Percentiles rank a stretch among this genome's conserved stretches.
phyloP scores from a whole-genome alignment of 2,888 invertebrate genomes.

The Nipponacmea schrenckii region DNA sequence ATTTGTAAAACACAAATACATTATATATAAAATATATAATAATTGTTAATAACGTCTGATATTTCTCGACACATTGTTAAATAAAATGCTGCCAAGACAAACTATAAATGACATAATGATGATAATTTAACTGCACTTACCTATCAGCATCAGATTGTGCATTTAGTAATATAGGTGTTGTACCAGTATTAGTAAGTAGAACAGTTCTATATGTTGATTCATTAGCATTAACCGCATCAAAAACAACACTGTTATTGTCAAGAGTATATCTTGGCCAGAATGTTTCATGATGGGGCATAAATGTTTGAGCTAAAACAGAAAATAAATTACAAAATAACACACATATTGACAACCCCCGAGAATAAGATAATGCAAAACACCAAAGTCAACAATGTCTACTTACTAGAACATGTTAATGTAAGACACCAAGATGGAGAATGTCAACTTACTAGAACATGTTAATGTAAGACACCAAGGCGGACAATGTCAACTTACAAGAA shows the following conservation, averaged over 20 bases:
- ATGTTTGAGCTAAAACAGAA: slow-evolving; percentile 61
- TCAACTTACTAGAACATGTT: too few relatives aligned
- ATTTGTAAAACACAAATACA: too few relatives aligned
- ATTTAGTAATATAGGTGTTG: slow-evolving; percentile 63
- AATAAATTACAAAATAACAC: background rate
- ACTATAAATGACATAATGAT: too few relatives aligned
- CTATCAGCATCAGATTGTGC: slow-evolving; percentile 52
- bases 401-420: too few relatives aligned
- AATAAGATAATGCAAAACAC: background rate
- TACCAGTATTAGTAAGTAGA: slow-evolving; percentile 56
- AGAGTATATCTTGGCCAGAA: slow-evolving; percentile 61
- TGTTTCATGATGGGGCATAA: slow-evolving; percentile 62
- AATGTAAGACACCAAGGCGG: too few relatives aligned
- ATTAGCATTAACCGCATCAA: slow-evolving; percentile 61
- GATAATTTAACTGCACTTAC: slow-evolving; percentile 34
- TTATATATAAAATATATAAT: too few relatives aligned
- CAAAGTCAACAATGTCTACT: too few relatives aligned
- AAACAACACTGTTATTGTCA: slow-evolving; percentile 53
- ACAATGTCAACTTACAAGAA: too few relatives aligned
- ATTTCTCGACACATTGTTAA: too few relatives aligned
- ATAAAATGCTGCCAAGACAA: too few relatives aligned
- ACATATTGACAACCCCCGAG: background rate
- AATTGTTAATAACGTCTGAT: too few relatives aligned
- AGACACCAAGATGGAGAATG: too few relatives aligned
- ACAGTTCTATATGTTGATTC: slow-evolving; percentile 62